Evolutionary conservation across 2,888 invertebrate genomes (phyloP), one percentile per base, ranked within the genome.

Genomic region (Acronicta alni): DNA sequence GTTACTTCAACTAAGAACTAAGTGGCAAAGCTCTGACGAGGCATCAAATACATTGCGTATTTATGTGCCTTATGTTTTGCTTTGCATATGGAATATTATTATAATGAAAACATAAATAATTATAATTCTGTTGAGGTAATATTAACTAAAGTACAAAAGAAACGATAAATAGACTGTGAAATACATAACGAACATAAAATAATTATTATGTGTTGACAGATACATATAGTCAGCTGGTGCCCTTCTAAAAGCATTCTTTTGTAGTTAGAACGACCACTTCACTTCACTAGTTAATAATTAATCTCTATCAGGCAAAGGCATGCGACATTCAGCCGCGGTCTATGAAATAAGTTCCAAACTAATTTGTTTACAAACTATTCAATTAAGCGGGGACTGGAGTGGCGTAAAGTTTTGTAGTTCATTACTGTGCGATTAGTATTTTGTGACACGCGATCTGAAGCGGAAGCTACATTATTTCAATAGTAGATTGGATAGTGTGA

Each of bases 331-430:
- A 47, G 78, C 76, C 65, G 47, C 64, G 43, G 60, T 68, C 67
- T 66, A 72, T 65, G 65, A 71, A 76, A 81, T 72, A 65, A 71
- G 70, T 73, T 79, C 59, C 42, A 32, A 82, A 78, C 80, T 82
- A 84, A 85, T 88, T 86, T 85, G 88, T 88, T 85, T 85, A 85
- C 86, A 84, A 87, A 87, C 82, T 83, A 72, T 83, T 84, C 85
- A 85, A 88, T 88, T 86, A 85, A 73, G 75, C 74, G 73, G 63
- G 30, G 62, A 57, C 71, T 77, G 64, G 73, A 79, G 75, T 75
- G 79, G 72, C 75, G 74, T 71, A 53, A 67, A 75, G 78, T 78
- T 77, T 72, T 76, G 80, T 83, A 75, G 75, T 74, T 73, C 67
- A 75, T 58, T 75, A 79, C 76, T 62, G 72, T 52, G 57, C 75